Evolutionary conservation across 2,888 invertebrate species (phyloP), one percentile per base, ranked within the genome.

Genomic region (Scotopteryx bipunctaria): DNA sequence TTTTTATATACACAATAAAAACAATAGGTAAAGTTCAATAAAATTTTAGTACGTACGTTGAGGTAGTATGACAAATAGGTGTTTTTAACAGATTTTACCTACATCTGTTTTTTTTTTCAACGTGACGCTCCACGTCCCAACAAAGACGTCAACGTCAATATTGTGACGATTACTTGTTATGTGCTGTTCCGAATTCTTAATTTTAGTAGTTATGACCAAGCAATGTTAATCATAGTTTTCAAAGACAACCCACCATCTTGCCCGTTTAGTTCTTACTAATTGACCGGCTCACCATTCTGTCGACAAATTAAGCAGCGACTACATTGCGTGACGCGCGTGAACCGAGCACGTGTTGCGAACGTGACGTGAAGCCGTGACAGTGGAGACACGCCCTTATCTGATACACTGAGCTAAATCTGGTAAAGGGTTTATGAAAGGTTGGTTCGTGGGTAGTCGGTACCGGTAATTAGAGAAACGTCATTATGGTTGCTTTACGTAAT

Each of bases 321-420:
- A 67, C 55, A 61, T 67, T 67, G 70, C 75, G 73, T 75, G 76
- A 68, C 66, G 60, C 56, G 59, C 82, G 76, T 77, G 81, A 80
- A 73, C 63, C 67, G 60, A 69, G 77, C 83, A 81, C 83, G 84
- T 78, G 83, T 74, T 58, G 43, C 49, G 61, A 63, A 84, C 86
- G 84, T 86, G 85, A 84, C 73, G 63, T 66, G 64, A 67, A 71
- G 70, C 71, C 75, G 74, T 78, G 78, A 77, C 75, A 69, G 55
- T 54, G 57, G 23, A 55, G 42, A 36, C 57, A 63, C 60, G 54
- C 60, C 63, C 55, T 60, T 61, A 62, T 53, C 60, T 54, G 58
- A 61, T 61, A 33, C 40, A 44, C 44, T 29, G 29, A 8, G 21
- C 35, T 50, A 47, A 55, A 53, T 43, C 41, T 41, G 36, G 11